Evolutionary conservation across 2,113 vertebrate species (phyloP).

Genomic region (Oryzias celebensis): DNA sequence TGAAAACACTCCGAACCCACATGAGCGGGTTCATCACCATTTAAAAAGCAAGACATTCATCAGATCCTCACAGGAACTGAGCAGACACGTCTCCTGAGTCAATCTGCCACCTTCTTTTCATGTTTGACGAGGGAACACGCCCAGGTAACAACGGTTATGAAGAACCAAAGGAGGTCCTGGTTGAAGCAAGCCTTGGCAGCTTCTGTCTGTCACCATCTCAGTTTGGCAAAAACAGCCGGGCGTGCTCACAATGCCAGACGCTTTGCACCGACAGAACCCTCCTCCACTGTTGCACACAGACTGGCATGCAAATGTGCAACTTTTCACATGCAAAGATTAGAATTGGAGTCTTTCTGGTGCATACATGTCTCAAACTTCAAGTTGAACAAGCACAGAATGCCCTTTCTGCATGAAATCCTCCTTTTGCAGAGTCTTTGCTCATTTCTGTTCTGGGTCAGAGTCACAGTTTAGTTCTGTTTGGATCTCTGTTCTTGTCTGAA

Average conservation of each 20-base stretch:
- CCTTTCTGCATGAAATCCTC: neutral
- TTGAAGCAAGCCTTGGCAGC: constrained; percentile 53
- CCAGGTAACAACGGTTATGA: constrained; percentile 7
- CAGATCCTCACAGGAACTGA: neutral
- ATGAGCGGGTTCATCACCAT: no score
- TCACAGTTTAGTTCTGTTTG: constrained; percentile 32
- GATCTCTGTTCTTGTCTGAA: constrained; percentile 34
- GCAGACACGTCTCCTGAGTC: constrained; percentile 17
- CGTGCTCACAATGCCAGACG: neutral
- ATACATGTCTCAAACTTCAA: neutral
- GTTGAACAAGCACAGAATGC: neutral
- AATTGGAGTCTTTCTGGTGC: neutral
- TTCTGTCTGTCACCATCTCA: constrained; percentile 44
- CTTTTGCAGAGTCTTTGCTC: constrained; percentile 4
- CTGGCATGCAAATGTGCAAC: constrained; percentile 1
- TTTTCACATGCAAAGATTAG: neutral
- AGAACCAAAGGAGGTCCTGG: constrained; percentile 24
- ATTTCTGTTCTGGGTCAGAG: constrained; percentile 24
- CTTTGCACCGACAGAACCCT: no score
- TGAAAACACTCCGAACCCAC: no score
- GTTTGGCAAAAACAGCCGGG: constrained; percentile 17
- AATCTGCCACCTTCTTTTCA: constrained; percentile 29
- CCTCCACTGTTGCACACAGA: constrained; percentile 1
- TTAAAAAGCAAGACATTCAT: constrained; percentile 14
- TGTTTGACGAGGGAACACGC: constrained; percentile 52